Evolutionary conservation across 2,797 vertebrate species (phyloP).

Genomic region (Orientallactaga sibirica): DNA sequence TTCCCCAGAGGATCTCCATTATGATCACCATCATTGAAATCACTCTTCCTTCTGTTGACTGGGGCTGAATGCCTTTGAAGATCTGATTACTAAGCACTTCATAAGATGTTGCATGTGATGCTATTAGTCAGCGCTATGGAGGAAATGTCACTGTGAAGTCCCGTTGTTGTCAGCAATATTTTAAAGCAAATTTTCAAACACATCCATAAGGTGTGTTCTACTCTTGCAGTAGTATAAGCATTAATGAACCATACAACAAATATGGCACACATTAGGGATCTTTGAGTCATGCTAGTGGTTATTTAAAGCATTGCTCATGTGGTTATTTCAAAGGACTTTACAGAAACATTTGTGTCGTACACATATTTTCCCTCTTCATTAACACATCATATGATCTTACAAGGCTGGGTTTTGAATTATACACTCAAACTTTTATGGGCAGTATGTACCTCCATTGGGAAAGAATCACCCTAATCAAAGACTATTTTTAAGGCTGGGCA

Average conservation of each 20-base stretch:
- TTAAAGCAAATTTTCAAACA: neutral
- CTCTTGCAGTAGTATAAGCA: slow-evolving; percentile 8
- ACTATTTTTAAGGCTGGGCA: too few species aligned
- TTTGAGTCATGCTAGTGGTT: slow-evolving; percentile 70
- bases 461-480: neutral
- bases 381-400: neutral
- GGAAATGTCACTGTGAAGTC: slow-evolving; percentile 13
- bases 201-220: neutral
- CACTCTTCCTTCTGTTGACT: slow-evolving; percentile 73
- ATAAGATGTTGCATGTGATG: slow-evolving; percentile 15
- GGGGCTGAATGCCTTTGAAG: slow-evolving; percentile 57
- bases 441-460: neutral
- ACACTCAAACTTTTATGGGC: neutral
- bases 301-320: slow-evolving; percentile 57
- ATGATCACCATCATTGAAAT: slow-evolving; percentile 74
- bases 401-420: slow-evolving; percentile 1
- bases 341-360: slow-evolving; percentile 42
- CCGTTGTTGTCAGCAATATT: slow-evolving; percentile 48
- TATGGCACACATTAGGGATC: neutral
- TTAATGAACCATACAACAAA: slow-evolving; percentile 55
- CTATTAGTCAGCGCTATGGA: neutral
- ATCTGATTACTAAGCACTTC: slow-evolving; percentile 67
- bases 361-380: slow-evolving; percentile 3
- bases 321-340: slow-evolving; percentile 57
- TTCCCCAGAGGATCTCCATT: slow-evolving; percentile 66